A percentile compares a stretch with the other conserved stretches of the same genome.
phyloP scores from a whole-genome alignment of 2,888 invertebrate species.

The Gortyna flavago region DNA sequence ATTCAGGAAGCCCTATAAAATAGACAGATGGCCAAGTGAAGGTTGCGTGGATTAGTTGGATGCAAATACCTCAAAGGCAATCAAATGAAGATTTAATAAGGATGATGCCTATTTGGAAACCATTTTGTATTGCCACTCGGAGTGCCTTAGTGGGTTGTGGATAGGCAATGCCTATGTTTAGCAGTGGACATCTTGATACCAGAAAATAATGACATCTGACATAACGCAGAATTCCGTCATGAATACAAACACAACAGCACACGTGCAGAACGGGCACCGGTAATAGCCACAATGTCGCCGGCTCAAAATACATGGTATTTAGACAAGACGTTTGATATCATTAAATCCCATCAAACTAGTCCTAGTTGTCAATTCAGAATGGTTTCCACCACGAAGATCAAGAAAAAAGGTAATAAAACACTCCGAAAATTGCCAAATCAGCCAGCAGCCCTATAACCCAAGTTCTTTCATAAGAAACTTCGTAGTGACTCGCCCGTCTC shows the following conservation, averaged over 20 bases:
- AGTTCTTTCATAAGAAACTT: constrained; percentile 62
- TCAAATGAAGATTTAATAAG: not conserved
- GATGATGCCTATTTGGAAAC: not conserved
- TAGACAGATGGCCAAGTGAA: not conserved
- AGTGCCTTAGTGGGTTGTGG: not conserved
- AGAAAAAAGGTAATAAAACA: no score
- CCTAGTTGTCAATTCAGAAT: not conserved
- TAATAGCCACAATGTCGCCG: no score
- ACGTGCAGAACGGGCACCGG: not conserved
- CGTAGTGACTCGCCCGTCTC: constrained; percentile 67
- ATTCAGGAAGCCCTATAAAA: constrained; percentile 10
- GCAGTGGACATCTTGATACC: not conserved
- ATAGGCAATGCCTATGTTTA: not conserved
- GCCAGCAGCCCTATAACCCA: constrained; percentile 52
- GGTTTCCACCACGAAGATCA: not conserved
- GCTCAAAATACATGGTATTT: not conserved
- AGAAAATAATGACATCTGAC: not conserved
- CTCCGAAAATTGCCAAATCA: not conserved
- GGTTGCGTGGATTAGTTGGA: not conserved
- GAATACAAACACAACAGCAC: not conserved
- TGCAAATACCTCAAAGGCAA: not conserved
- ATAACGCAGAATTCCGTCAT: not conserved
- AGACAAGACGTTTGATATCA: no score
- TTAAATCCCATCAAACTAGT: not conserved
- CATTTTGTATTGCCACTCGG: not conserved